A percentile compares a stretch with the other conserved stretches of the same genome.
Evolutionary conservation across 2,888 invertebrate species (phyloP).

Genomic region (Hyles lineata): DNA sequence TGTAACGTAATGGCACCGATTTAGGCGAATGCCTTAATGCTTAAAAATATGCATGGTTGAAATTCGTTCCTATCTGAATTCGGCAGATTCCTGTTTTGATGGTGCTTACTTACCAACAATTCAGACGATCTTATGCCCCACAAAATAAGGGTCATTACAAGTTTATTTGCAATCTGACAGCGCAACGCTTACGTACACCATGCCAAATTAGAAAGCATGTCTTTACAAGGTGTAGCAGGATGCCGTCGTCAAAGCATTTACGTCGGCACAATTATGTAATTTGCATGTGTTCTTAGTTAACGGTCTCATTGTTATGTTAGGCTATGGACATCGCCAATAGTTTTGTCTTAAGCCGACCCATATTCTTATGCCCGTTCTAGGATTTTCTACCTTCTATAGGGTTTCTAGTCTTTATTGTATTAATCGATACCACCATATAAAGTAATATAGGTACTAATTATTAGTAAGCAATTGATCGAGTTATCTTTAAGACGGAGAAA

Average conservation of each 20-base stretch:
- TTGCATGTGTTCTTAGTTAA: constrained; percentile 39
- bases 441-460: too few species aligned
- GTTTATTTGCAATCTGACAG: constrained; percentile 1
- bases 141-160: not conserved
- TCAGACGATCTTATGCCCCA: too few species aligned
- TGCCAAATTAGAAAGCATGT: constrained; percentile 55
- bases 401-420: too few species aligned
- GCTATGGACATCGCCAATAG: constrained; percentile 31
- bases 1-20: too few species aligned
- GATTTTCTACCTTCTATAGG: not conserved
- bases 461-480: too few species aligned
- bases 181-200: constrained; percentile 52
- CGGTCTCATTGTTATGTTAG: constrained; percentile 36
- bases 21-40: too few species aligned
- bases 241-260: constrained; percentile 40
- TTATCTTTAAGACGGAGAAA: too few species aligned
- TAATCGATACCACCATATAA: too few species aligned
- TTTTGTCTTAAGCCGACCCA: not conserved
- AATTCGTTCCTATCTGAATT: too few species aligned
- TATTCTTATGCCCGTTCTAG: not conserved
- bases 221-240: constrained; percentile 49
- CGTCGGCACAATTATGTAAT: constrained; percentile 43
- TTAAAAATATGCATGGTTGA: too few species aligned
- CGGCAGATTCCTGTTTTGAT: too few species aligned
- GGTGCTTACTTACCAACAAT: too few species aligned